Evolutionary conservation across 1,140 invertebrate genomes (phyloP), one percentile per base, ranked within the genome.

Genomic region (Camponotus pennsylvanicus): DNA sequence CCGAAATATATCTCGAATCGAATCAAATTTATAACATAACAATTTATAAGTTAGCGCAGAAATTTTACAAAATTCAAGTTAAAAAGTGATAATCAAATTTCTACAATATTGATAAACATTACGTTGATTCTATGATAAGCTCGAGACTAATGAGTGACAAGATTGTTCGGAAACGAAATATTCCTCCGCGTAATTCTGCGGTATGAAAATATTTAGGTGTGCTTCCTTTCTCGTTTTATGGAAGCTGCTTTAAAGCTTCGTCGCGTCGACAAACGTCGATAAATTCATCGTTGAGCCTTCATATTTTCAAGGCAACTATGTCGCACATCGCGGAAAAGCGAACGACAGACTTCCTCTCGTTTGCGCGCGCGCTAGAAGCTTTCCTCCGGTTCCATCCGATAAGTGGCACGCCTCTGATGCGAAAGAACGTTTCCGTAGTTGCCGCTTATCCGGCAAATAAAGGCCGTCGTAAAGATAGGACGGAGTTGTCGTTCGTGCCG

Each of bases 401-500:
- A 78, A 85, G 73, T 77, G 49, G 49, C 59, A 11, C n/a, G 45
- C 75, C 86, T 82, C 77, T 78, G 85, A 9, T 84, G 63, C 75
- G 61, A 69, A 57, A 78, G 78, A 86, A 83, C 71, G 85, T 86
- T 88, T 88, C 87, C 66, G 66, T 42, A 75, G 86, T 69, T 75
- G 73, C 69, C 71, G 88, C 85, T 90, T 90, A 91, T 88, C 86
- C 90, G 82, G 70, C 78, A 89, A 90, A 90, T 91, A 88, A 91
- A 83, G 90, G 86, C 85, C 57, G 32, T 73, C 87, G 76, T 71
- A 85, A 86, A 80, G 79, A 88, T 79, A 83, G 83, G 49, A 57
- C 69, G 75, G 71, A 67, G 18, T 67, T 27, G 69, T 27, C 79
- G 32, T 75, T 32, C n/a, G 69, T 75, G 67, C 52, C 64, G 83